Conservation (phyloP, 2,888 invertebrate species). For the Amphipoea oculea region DNA sequence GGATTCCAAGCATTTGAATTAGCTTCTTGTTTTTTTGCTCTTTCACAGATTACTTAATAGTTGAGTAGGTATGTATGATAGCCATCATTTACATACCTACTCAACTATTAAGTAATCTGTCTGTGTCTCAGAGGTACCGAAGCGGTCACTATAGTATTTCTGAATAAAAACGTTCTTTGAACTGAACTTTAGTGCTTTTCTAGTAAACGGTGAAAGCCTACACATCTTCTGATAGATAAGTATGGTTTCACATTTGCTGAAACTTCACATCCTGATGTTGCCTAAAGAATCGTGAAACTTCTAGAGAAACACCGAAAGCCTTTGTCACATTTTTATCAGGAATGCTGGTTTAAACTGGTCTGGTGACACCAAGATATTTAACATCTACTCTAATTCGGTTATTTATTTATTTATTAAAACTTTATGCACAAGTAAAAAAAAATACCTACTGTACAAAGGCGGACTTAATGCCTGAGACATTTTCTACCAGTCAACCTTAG, state of each 20-base stretch:
- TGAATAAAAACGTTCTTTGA: not conserved
- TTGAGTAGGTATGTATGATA: not conserved
- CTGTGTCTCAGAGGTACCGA: not conserved
- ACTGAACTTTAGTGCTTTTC: not conserved
- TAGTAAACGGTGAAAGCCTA: not conserved
- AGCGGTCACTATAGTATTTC: not conserved
- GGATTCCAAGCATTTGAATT: conserved; percentile 29
- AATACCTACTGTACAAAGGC: too few species aligned
- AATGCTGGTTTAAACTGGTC: not conserved
- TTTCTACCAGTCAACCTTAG: too few species aligned
- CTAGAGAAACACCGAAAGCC: not conserved
- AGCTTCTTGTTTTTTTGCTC: not conserved
- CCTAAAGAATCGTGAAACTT: not conserved
- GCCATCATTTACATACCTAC: too few species aligned
- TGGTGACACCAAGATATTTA: not conserved
- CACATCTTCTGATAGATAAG: not conserved
- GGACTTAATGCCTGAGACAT: too few species aligned
- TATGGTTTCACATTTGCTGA: not conserved
- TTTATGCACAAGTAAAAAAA: too few species aligned
- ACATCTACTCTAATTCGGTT: not conserved
- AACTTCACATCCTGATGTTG: not conserved
- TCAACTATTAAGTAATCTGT: too few species aligned
- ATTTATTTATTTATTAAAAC: too few species aligned
- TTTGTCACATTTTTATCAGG: not conserved
- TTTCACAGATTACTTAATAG: conserved; percentile 4